phyloP scores from a whole-genome alignment of 2,888 invertebrate genomes.

The Morpho helenor region DNA sequence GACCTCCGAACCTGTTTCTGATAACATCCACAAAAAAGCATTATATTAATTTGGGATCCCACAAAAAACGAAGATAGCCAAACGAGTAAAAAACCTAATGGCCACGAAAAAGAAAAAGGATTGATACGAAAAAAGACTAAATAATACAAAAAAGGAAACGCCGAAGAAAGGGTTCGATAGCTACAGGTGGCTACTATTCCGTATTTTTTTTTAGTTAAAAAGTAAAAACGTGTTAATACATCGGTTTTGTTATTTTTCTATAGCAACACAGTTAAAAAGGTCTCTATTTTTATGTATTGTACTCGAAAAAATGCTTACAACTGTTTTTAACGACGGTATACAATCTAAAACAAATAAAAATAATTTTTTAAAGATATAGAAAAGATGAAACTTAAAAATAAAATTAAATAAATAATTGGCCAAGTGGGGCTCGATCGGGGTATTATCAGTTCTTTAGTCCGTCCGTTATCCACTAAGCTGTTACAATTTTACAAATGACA shows the following conservation, averaged over 20 bases:
- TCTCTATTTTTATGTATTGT: no score
- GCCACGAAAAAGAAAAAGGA: constrained; percentile 68
- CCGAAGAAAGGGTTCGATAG: constrained; percentile 62
- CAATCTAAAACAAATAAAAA: no score
- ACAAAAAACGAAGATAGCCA: constrained; percentile 72
- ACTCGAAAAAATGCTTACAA: no score
- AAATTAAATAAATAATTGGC: no score
- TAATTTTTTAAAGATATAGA: no score
- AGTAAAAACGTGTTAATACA: constrained; percentile 10
- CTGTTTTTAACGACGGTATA: no score
- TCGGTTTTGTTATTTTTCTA: background rate
- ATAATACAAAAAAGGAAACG: constrained; percentile 36
- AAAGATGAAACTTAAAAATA: no score
- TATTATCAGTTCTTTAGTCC: no score
- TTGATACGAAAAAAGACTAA: constrained; percentile 49
- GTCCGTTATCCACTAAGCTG: no score
- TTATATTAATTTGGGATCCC: constrained; percentile 77
- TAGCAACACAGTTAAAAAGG: background rate
- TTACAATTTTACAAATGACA: no score
- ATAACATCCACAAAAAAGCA: constrained; percentile 63
- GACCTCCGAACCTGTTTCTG: constrained; percentile 54
- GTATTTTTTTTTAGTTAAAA: constrained; percentile 20
- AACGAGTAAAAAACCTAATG: constrained; percentile 73
- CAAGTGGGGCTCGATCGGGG: no score
- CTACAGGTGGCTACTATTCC: constrained; percentile 57